Base-by-base conservation (phyloP, 2,113 vertebrate genomes). In the Picathartes gymnocephalus region DNA sequence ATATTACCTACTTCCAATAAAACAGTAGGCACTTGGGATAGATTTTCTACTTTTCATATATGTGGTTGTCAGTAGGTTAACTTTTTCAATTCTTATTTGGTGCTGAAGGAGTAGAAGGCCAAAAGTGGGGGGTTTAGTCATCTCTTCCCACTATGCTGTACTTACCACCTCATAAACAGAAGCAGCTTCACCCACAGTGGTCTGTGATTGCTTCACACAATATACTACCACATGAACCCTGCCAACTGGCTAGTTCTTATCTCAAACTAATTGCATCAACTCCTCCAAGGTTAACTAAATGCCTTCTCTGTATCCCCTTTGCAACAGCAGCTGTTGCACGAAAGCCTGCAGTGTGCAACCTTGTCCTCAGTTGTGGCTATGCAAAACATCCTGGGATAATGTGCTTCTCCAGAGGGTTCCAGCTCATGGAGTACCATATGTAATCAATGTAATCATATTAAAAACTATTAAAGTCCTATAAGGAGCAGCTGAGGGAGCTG, bases 321-420 rank as follows among this genome's bases (percentile, higher is more conserved):
- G 96, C 94, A 96, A 66, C 78, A 94, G 93, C 96, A 97, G 95
- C 93, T 97, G 94, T 64, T 96, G 37, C 65, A 97, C 57, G 37
- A 85, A 96, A 92, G 31, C 77, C 80, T 87, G 64, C n/a, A 79
- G 88, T 50, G 80, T 54, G 74, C 23, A 31, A 80, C 47, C 85
- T 93, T 73, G 54, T 80, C 76, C 65, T 93, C 56, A 70, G 51
- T 4, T 88, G 39, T 74, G 35, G 40, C 48, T 88, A 60, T 28
- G 54, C 88, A 97, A 87, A 95, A 91, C 45, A 87, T 61, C 66
- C 90, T 47, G 39, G 57, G 65, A 90, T 86, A 95, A 93, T 47
- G 42, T 56, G 80, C 54, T 96, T 61, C 69, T 93, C 76, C 62
- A 71, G 74, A 95, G 61, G 71, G 39, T 86, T 58, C 60, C 90